These are phyloP conservation scores for Hyalella azteca DNA, from an alignment of 2,888 invertebrate genomes.

Conservation along the genomic window DNA sequence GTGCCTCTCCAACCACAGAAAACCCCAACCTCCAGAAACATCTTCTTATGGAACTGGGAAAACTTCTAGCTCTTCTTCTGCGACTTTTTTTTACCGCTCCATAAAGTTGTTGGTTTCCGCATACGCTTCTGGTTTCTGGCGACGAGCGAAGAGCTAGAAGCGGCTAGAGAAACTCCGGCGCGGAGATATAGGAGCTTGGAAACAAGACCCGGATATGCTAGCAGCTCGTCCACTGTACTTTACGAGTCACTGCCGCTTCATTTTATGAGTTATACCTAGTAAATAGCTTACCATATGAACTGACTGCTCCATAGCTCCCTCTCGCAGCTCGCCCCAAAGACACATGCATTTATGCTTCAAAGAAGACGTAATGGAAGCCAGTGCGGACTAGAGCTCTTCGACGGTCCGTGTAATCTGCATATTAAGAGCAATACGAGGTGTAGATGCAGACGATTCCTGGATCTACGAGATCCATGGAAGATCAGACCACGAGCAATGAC, in stretches of 20 bases:
- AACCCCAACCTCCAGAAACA: slow-evolving; percentile 24
- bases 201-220: slow-evolving; percentile 40
- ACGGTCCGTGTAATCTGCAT: slow-evolving; percentile 21
- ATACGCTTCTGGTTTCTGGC: slow-evolving; percentile 31
- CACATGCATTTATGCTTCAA: slow-evolving; percentile 37
- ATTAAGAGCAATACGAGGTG: slow-evolving; percentile 37
- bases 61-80: slow-evolving; percentile 32
- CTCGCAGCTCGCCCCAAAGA: not conserved
- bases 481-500: slow-evolving; percentile 18
- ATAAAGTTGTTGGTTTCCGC: slow-evolving; percentile 37
- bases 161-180: slow-evolving; percentile 17
- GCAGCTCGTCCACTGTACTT: slow-evolving; percentile 32
- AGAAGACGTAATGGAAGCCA: slow-evolving; percentile 27
- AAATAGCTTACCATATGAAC: slow-evolving; percentile 36
- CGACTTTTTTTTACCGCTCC: slow-evolving; percentile 36
- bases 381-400: not conserved
- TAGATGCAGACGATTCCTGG: slow-evolving; percentile 12
- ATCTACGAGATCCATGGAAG: slow-evolving; percentile 27
- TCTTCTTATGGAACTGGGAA: slow-evolving; percentile 35
- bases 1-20: slow-evolving; percentile 32
- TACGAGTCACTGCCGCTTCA: slow-evolving; percentile 34
- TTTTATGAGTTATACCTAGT: slow-evolving; percentile 40
- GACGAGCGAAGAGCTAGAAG: slow-evolving; percentile 35
- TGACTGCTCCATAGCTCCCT: slow-evolving; percentile 10
- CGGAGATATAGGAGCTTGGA: slow-evolving; percentile 36